Percentiles rank a stretch among this genome's conserved stretches.
phyloP scores from a whole-genome alignment of 2,113 vertebrate genomes.

The Stictonetta naevosa region DNA sequence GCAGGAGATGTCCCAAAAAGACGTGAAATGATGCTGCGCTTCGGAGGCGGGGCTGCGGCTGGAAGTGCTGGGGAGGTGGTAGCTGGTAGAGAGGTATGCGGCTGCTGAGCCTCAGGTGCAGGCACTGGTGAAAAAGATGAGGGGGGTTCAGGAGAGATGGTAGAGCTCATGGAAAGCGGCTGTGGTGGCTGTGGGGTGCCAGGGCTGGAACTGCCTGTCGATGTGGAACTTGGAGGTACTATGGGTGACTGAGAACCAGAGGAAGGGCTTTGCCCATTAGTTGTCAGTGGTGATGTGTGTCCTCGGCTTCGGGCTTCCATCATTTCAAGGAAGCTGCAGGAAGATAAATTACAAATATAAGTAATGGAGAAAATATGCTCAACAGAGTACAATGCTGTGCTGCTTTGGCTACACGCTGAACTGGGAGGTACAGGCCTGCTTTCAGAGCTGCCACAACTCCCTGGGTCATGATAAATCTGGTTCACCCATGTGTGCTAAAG shows the following conservation, averaged over 20 bases:
- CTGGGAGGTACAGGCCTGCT: not conserved
- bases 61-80: not conserved
- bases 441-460: not conserved
- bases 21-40: slow-evolving; percentile 90
- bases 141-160: slow-evolving; percentile 19
- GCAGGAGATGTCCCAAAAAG: slow-evolving; percentile 83
- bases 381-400: not conserved
- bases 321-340: slow-evolving; percentile 91
- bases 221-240: slow-evolving; percentile 82
- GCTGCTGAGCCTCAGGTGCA: slow-evolving; percentile 52
- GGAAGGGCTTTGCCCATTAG: slow-evolving; percentile 91
- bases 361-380: not conserved
- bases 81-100: rapidly evolving
- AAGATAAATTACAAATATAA: not conserved
- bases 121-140: slow-evolving; percentile 7
- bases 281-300: slow-evolving; percentile 76
- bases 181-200: slow-evolving; percentile 84
- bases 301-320: slow-evolving; percentile 88
- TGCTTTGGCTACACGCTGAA: not conserved
- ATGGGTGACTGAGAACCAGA: slow-evolving; percentile 94
- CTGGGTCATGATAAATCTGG: not conserved
- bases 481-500: not conserved
- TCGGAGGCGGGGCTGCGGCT: slow-evolving; percentile 43
- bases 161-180: slow-evolving; percentile 50
- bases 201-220: slow-evolving; percentile 90